Base-by-base conservation (phyloP, 2,797 vertebrate species). In the Octomys mimax region DNA sequence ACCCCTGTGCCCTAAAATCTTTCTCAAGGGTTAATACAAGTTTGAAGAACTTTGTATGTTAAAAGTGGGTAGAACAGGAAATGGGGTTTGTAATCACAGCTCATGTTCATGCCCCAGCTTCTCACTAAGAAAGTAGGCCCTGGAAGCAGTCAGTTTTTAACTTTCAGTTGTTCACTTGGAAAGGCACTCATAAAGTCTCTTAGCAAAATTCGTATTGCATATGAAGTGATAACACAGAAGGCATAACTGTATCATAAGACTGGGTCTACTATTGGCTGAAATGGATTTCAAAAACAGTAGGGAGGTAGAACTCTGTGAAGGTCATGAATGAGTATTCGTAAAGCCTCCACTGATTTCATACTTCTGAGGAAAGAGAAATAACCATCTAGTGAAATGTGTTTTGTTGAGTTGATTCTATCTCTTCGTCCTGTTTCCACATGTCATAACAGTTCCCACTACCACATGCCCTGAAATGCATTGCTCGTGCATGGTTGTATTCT, bases 141-240 rank as follows among this genome's bases (percentile, higher is more conserved):
- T 89, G 0, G 46, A 90, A 64, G 3, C 33, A 82, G 59, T 83
- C 49, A n/a, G 54, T 62, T 81, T 59, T 94, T 46, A 66, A 73
- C 28, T 36, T 91, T 79, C 6, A 73, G 21, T 87, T 91, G 61
- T 93, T 73, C 39, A 61, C 54, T 52, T 86, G n/a, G 89, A 71
- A 87, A 94, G 7, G 52, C 49, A 26, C 10, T 36, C 24, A 52
- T 78, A 79, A 73, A 79, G 14, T 87, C 62, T 83, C 9, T 78
- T 73, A n/a, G 10, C 5, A 86, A 77, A 33, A 78, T n/a, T 57
- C 33, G 18, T 68, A 19, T 19, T 86, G 14, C 24, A 28, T 49
- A 64, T 42, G 24, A 68, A 57, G 42, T 52, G 57, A 82, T 52
- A 46, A 21, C n/a, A 94, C 6, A 89, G 24, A 5, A 14, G n/a